Evolutionary conservation across 2,113 vertebrate species (phyloP).

Genomic region (Suncus etruscus): DNA sequence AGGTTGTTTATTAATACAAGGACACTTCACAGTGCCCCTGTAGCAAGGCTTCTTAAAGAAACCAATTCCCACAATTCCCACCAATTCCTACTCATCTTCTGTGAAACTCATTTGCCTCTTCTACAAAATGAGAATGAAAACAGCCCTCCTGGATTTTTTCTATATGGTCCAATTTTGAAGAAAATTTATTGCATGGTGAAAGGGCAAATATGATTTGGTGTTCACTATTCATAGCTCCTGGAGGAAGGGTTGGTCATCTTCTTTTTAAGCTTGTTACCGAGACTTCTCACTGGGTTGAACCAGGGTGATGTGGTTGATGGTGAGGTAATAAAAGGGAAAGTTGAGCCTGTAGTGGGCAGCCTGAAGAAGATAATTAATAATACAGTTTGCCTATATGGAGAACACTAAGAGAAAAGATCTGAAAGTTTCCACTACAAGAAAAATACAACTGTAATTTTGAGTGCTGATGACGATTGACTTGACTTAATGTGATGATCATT

Average conservation of each 20-base stretch:
- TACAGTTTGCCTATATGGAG: too few relatives aligned
- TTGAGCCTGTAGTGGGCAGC: not conserved
- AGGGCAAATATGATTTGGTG: too few relatives aligned
- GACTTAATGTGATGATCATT: not conserved
- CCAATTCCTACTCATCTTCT: too few relatives aligned
- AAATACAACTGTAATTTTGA: not conserved
- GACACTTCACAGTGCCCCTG: too few relatives aligned
- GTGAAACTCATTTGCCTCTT: too few relatives aligned
- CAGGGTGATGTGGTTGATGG: not conserved
- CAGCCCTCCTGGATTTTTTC: too few relatives aligned
- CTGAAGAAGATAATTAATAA: too few relatives aligned
- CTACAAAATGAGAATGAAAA: too few relatives aligned
- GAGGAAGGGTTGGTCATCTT: not conserved
- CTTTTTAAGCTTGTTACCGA: not conserved
- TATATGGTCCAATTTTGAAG: too few relatives aligned
- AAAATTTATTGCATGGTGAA: too few relatives aligned
- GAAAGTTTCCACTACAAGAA: not conserved
- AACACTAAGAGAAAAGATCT: too few relatives aligned
- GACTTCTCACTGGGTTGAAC: not conserved
- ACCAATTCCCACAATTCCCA: not conserved
- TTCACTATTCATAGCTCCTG: too few relatives aligned
- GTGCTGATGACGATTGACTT: not conserved
- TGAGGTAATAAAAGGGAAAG: not conserved
- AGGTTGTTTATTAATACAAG: not conserved
- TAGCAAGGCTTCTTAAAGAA: not conserved